These are phyloP conservation scores for Anguilla marmorata DNA, from an alignment of 2,797 vertebrate species.

Conservation along the genomic window DNA sequence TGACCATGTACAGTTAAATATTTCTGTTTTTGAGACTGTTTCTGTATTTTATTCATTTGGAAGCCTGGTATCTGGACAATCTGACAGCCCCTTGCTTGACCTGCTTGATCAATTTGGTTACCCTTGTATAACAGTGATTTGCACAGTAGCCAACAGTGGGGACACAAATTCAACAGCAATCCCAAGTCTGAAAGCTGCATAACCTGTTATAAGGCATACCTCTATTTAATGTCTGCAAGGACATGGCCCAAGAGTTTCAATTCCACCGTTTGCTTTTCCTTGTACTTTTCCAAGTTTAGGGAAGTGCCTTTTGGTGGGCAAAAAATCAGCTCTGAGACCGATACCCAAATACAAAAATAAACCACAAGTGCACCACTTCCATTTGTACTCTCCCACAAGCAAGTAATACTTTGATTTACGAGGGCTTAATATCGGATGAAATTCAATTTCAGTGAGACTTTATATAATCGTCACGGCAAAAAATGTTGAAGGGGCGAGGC, in stretches of 20 bases:
- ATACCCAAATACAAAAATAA: not conserved
- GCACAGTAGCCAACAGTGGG: not conserved
- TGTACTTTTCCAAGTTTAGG: not conserved
- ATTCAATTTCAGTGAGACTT: not conserved
- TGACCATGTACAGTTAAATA: not conserved
- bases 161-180: not conserved
- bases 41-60: not conserved
- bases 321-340: not conserved
- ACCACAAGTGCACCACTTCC: not conserved
- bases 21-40: not conserved
- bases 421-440: conserved; percentile 7
- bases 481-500: not conserved
- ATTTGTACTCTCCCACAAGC: not conserved
- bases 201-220: not conserved
- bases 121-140: not conserved
- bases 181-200: not conserved
- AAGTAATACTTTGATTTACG: not conserved
- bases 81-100: not conserved
- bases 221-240: not conserved
- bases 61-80: not conserved
- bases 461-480: not conserved
- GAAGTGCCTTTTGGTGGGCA: not conserved
- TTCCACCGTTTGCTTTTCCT: not conserved
- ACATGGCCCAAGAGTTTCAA: not conserved
- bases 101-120: not conserved